phyloP scores from a whole-genome alignment of 2,797 vertebrate species.

The Spizella passerina region DNA sequence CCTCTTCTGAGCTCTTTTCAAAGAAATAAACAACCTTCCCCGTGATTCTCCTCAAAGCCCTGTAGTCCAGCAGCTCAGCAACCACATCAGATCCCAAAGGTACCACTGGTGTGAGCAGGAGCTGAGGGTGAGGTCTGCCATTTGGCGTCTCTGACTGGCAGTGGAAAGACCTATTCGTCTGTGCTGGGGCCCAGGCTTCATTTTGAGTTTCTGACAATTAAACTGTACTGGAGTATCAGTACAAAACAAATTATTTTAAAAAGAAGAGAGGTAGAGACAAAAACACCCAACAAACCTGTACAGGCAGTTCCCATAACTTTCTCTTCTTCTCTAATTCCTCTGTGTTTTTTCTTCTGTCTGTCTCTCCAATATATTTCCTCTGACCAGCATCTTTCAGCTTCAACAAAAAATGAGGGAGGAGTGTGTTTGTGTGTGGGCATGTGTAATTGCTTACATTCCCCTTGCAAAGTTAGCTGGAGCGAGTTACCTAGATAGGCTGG shows the following conservation, averaged over 20 bases:
- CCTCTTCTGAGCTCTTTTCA: background rate
- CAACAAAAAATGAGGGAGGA: background rate
- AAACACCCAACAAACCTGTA: background rate
- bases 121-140: background rate
- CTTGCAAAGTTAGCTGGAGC: background rate
- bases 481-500: background rate
- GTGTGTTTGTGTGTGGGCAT: background rate
- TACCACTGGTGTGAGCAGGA: background rate
- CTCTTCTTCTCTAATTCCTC: background rate
- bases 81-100: background rate
- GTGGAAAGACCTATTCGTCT: background rate
- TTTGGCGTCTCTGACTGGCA: background rate
- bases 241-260: background rate
- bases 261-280: background rate
- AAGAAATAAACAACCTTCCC: background rate
- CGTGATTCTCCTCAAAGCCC: background rate
- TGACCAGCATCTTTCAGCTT: background rate
- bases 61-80: background rate
- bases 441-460: conserved; percentile 1
- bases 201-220: background rate
- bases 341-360: background rate
- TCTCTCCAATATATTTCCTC: background rate
- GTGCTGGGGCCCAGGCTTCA: background rate
- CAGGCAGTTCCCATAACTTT: background rate
- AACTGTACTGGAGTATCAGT: background rate